These are phyloP conservation scores for Microcebus griseorufus DNA, from an alignment of 2,113 vertebrate species.

Conservation along the genomic window DNA sequence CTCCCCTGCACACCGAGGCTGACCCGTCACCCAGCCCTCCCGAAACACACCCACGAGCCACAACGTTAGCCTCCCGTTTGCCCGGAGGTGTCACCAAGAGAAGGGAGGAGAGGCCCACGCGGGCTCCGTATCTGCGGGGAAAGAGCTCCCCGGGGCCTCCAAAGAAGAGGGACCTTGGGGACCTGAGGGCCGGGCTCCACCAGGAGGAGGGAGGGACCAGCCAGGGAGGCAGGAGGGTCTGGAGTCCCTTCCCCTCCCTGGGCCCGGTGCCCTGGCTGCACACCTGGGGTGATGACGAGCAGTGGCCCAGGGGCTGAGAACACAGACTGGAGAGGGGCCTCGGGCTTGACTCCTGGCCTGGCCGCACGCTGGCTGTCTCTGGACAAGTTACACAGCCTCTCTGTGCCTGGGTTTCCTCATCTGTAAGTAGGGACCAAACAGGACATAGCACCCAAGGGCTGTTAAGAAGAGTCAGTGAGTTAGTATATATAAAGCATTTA, in stretches of 20 bases:
- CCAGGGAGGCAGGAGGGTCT: not conserved
- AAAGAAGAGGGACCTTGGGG: not conserved
- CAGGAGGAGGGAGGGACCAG: not conserved
- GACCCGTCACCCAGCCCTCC: not conserved
- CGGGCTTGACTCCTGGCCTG: not conserved
- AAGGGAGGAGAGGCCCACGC: not conserved
- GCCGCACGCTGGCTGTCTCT: not conserved
- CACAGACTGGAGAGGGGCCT: not conserved
- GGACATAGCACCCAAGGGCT: not conserved
- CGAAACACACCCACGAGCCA: not conserved
- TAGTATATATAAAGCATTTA: not conserved
- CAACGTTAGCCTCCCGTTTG: not conserved
- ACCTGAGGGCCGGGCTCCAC: not conserved
- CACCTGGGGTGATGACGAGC: accelerated
- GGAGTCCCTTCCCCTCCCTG: not conserved
- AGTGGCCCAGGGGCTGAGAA: not conserved
- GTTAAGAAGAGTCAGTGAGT: not conserved
- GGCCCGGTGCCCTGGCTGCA: not conserved
- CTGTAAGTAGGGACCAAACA: not conserved
- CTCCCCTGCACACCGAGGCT: not conserved
- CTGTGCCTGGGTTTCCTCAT: not conserved
- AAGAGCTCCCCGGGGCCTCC: not conserved
- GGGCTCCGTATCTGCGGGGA: accelerated
- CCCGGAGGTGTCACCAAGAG: not conserved
- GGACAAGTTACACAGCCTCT: not conserved